These are phyloP conservation scores for Zoanthus gigantus DNA, from an alignment of 92 coral and sea anemone species.

Conservation along the genomic window DNA sequence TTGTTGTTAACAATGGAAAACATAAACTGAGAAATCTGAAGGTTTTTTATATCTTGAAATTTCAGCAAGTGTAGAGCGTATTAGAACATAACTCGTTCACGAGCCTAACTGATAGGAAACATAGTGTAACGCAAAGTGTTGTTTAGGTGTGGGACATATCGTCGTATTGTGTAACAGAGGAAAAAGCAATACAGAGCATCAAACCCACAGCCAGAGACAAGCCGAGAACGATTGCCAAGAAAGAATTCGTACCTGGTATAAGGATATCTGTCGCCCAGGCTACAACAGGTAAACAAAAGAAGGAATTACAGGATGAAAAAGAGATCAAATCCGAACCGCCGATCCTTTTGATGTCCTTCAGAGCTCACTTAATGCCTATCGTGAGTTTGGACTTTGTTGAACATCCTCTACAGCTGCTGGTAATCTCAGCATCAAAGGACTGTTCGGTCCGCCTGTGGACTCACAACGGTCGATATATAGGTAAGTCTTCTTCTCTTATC, in stretches of 20 bases:
- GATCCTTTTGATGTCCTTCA: conserved; percentile 70
- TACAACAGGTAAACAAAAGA: conserved; percentile 1
- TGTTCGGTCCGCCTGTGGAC: conserved; percentile 95
- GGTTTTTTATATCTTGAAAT: no score
- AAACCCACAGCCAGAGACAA: neutral
- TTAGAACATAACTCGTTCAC: no score
- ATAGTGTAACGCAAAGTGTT: neutral
- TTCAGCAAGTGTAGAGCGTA: no score
- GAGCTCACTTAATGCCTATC: conserved; percentile 83
- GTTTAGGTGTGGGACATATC: conserved; percentile 84
- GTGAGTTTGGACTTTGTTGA: conserved; percentile 85
- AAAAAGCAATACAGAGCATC: conserved; percentile 21
- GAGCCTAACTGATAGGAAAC: neutral
- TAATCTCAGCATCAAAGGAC: conserved; percentile 88
- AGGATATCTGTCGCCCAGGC: conserved; percentile 4
- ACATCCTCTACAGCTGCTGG: conserved; percentile 57
- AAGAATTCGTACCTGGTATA: conserved; percentile 39
- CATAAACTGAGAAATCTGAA: no score
- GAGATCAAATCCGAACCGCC: conserved; percentile 68
- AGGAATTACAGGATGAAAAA: neutral
- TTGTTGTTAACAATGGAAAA: no score
- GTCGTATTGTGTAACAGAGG: conserved; percentile 64
- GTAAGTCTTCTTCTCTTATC: neutral
- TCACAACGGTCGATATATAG: conserved; percentile 79
- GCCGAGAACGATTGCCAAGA: neutral